Evolutionary conservation across 2,113 vertebrate genomes (phyloP).

Genomic region (Pelodiscus sinensis): DNA sequence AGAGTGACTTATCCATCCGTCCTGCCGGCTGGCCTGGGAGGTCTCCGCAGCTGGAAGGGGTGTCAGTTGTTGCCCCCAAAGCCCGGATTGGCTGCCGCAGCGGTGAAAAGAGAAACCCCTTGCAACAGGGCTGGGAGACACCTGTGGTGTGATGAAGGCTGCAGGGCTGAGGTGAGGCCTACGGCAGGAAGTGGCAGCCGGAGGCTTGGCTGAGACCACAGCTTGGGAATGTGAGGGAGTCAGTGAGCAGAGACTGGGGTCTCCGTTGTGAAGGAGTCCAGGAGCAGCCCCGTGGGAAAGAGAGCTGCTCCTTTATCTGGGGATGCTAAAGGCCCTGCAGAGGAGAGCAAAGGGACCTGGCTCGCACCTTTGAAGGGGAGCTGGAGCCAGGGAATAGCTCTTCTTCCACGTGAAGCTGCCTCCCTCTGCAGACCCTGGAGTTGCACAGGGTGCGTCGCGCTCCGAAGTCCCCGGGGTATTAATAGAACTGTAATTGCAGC

Average conservation of each 20-base stretch:
- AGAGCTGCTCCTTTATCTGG: background rate
- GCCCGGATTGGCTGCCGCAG: background rate
- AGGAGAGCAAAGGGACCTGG: rapidly evolving
- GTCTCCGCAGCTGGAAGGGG: background rate
- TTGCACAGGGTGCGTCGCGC: background rate
- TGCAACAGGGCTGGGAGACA: background rate
- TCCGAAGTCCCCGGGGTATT: slow-evolving; percentile 57
- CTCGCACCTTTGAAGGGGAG: background rate
- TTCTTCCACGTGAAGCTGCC: background rate
- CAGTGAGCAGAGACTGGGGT: rapidly evolving
- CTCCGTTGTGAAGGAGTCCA: background rate
- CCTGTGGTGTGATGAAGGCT: background rate
- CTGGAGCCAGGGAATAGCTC: background rate
- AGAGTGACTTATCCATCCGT: background rate
- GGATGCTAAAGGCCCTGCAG: background rate
- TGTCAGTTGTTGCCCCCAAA: background rate
- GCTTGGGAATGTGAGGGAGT: slow-evolving; percentile 18
- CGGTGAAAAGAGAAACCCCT: background rate
- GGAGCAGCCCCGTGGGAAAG: rapidly evolving
- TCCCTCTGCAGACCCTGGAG: background rate
- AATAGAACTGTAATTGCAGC: slow-evolving; percentile 72
- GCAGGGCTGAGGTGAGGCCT: background rate
- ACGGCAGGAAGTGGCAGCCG: background rate
- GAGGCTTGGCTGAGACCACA: background rate
- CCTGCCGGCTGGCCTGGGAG: background rate